phyloP scores from a whole-genome alignment of 2,888 invertebrate genomes.

The Germaria angustata region DNA sequence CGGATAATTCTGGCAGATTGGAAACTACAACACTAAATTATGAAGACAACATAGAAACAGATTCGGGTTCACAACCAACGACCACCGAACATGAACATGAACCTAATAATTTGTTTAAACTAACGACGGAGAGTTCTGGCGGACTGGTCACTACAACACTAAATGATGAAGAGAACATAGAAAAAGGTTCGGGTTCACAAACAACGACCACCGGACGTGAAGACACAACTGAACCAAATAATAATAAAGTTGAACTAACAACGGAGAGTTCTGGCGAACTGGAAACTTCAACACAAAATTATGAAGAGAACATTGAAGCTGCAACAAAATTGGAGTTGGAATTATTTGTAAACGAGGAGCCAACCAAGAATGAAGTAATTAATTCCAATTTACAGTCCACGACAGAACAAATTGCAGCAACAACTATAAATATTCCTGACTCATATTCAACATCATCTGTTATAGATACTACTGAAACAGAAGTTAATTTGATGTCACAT shows the following conservation, averaged over 20 bases:
- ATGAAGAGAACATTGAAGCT: neutral
- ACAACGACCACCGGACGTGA: no score
- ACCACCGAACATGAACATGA: neutral
- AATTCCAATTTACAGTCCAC: neutral
- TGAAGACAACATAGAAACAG: no score
- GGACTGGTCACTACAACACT: no score
- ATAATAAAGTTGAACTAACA: no score
- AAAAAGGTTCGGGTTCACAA: no score
- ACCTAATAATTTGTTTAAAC: neutral
- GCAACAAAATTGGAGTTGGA: neutral
- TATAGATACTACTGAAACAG: neutral
- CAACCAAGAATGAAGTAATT: neutral
- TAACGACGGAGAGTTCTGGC: neutral
- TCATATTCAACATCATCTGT: neutral
- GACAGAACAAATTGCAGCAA: neutral
- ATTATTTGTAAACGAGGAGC: no score
- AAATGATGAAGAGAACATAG: no score
- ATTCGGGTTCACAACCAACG: no score
- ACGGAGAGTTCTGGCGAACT: neutral
- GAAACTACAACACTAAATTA: no score
- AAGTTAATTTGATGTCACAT: no score
- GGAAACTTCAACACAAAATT: neutral
- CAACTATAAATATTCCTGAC: neutral
- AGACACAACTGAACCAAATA: no score
- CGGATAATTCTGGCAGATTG: no score